These are phyloP conservation scores for Brachyalestes nurse DNA, from an alignment of 2,797 vertebrate genomes.

Conservation along the genomic window DNA sequence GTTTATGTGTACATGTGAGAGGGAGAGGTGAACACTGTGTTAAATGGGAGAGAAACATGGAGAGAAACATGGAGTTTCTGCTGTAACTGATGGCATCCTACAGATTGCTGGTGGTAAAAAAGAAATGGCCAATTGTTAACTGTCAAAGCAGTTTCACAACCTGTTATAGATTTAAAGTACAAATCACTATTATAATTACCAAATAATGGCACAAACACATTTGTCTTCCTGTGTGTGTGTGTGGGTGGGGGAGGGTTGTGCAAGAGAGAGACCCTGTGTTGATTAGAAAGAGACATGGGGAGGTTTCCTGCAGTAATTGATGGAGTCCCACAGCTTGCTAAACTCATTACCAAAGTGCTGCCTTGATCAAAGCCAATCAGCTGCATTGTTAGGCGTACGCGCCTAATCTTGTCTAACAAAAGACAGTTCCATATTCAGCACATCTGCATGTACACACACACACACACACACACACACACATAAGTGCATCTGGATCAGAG, in stretches of 20 bases:
- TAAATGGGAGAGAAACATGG: too few relatives aligned
- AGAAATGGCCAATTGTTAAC: too few relatives aligned
- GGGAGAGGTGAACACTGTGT: too few relatives aligned
- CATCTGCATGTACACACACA: slow-evolving; percentile 14
- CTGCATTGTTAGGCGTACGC: slow-evolving; percentile 40
- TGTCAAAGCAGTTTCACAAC: too few relatives aligned
- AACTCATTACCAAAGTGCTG: slow-evolving; percentile 49
- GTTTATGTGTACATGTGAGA: too few relatives aligned
- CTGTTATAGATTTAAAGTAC: too few relatives aligned
- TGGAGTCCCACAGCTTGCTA: slow-evolving; percentile 44
- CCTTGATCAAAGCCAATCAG: slow-evolving; percentile 48
- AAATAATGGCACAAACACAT: background rate
- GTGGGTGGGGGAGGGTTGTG: background rate
- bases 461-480: slow-evolving; percentile 17
- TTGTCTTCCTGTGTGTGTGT: background rate
- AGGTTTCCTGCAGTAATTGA: slow-evolving; percentile 36
- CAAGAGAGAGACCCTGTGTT: background rate
- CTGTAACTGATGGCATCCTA: too few relatives aligned
- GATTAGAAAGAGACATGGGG: slow-evolving; percentile 16
- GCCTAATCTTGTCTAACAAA: slow-evolving; percentile 31
- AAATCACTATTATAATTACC: too few relatives aligned
- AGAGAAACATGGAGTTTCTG: too few relatives aligned
- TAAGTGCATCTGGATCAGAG: background rate
- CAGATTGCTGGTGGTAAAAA: too few relatives aligned
- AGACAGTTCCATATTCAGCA: background rate